Conservation (phyloP, 2,113 vertebrate species). For the Ceyx melanurus region DNA sequence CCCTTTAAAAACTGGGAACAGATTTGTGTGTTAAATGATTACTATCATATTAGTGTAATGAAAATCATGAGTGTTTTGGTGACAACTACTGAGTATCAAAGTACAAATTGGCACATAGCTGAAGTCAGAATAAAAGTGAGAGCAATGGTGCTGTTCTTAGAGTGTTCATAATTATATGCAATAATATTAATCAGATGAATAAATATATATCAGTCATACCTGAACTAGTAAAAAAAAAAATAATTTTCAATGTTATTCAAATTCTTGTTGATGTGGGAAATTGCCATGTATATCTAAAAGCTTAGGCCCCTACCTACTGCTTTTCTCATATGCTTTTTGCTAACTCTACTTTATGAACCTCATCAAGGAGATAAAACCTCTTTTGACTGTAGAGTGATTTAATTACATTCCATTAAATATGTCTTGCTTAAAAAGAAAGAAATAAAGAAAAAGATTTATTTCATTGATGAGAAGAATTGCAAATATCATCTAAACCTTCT, state of each 20-base stretch:
- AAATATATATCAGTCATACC: background rate
- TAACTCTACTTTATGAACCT: background rate
- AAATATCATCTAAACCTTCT: background rate
- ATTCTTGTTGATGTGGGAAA: background rate
- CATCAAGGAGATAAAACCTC: background rate
- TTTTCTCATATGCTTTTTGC: background rate
- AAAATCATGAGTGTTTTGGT: background rate
- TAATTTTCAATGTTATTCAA: background rate
- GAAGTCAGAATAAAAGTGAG: background rate
- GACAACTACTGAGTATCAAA: background rate
- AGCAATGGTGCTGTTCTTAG: background rate
- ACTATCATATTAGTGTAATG: background rate
- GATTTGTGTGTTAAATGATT: background rate
- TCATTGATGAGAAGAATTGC: background rate
- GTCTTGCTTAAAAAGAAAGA: background rate
- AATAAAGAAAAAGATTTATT: background rate
- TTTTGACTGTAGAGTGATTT: conserved; percentile 16
- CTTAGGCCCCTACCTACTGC: background rate
- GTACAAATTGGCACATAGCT: background rate
- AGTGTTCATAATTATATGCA: background rate
- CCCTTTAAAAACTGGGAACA: background rate
- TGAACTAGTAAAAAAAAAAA: background rate
- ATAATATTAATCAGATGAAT: background rate
- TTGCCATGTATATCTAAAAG: background rate
- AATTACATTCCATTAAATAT: conserved; percentile 30